Percentiles rank a stretch among this genome's conserved stretches.
Evolutionary conservation across 2,888 invertebrate genomes (phyloP).

Genomic region (Dolomedes plantarius): DNA sequence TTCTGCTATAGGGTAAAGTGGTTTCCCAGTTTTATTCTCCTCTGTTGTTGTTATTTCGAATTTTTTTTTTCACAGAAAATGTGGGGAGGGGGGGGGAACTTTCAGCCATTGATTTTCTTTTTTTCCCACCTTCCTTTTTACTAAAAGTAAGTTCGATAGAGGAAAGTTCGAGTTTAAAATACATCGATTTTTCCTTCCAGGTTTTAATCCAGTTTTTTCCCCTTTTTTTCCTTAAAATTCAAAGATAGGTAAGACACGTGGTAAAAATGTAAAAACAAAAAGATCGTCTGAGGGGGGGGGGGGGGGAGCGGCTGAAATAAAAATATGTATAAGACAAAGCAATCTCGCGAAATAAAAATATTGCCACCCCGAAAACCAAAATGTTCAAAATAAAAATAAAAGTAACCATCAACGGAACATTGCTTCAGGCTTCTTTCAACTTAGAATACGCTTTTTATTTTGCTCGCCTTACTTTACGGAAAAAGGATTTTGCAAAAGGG

Average conservation of each 20-base stretch:
- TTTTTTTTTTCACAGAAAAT: background rate
- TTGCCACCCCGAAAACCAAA: too few species aligned
- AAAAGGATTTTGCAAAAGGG: too few species aligned
- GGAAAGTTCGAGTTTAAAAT: background rate
- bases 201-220: background rate
- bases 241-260: background rate
- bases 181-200: conserved; percentile 6
- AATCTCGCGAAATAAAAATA: too few species aligned
- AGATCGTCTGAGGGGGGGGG: too few species aligned
- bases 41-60: conserved; percentile 10
- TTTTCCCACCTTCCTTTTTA: background rate
- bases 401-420: too few species aligned
- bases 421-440: too few species aligned
- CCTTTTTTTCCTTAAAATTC: background rate
- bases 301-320: background rate
- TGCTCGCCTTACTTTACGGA: too few species aligned
- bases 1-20: conserved; percentile 41
- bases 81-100: background rate
- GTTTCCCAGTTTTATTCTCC: conserved; percentile 11
- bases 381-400: too few species aligned
- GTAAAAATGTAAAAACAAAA: too few species aligned
- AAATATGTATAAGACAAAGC: background rate
- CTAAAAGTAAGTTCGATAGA: background rate
- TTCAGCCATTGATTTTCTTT: background rate
- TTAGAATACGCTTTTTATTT: too few species aligned